A percentile compares a stretch with the other conserved stretches of the same genome.
phyloP scores from a whole-genome alignment of 2,797 vertebrate species.

The Sebastes wilsoni region DNA sequence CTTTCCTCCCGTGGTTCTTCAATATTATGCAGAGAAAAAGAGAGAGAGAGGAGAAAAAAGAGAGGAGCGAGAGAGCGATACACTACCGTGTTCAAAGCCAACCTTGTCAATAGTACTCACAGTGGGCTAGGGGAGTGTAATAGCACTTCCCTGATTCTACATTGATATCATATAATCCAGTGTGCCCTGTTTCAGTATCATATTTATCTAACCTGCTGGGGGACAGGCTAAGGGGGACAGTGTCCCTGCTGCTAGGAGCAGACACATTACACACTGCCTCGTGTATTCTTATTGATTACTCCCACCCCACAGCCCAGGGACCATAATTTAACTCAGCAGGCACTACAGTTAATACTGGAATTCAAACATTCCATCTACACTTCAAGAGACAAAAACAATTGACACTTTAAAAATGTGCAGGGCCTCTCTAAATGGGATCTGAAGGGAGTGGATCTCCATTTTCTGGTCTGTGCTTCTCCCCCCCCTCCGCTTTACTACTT shows the following conservation, averaged over 20 bases:
- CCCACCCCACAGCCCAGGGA: slow-evolving; percentile 91
- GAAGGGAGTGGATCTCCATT: slow-evolving; percentile 76
- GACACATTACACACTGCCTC: slow-evolving; percentile 93
- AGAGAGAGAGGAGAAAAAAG: slow-evolving; percentile 1
- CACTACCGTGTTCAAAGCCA: slow-evolving; percentile 81
- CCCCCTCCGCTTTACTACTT: slow-evolving; percentile 4
- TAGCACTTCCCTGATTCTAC: slow-evolving; percentile 93
- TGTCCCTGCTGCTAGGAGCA: slow-evolving; percentile 92
- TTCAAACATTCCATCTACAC: slow-evolving; percentile 87
- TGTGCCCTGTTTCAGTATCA: slow-evolving; percentile 92
- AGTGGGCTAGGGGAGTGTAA: slow-evolving; percentile 94
- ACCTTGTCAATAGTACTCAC: slow-evolving; percentile 95
- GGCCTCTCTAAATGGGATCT: slow-evolving; percentile 83
- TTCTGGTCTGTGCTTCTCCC: slow-evolving; percentile 51
- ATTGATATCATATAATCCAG: slow-evolving; percentile 95
- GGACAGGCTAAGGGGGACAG: slow-evolving; percentile 90
- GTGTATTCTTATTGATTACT: slow-evolving; percentile 97
- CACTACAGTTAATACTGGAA: slow-evolving; percentile 86
- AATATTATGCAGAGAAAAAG: slow-evolving; percentile 49
- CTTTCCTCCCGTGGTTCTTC: slow-evolving; percentile 51
- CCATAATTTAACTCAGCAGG: slow-evolving; percentile 99
- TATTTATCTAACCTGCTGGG: slow-evolving; percentile 99
- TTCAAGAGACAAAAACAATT: slow-evolving; percentile 87
- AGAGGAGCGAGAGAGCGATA: slow-evolving; percentile 60
- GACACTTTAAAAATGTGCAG: slow-evolving; percentile 84